Evolutionary conservation across 2,888 invertebrate genomes (phyloP).

Genomic region (Drosophila meridiana): DNA sequence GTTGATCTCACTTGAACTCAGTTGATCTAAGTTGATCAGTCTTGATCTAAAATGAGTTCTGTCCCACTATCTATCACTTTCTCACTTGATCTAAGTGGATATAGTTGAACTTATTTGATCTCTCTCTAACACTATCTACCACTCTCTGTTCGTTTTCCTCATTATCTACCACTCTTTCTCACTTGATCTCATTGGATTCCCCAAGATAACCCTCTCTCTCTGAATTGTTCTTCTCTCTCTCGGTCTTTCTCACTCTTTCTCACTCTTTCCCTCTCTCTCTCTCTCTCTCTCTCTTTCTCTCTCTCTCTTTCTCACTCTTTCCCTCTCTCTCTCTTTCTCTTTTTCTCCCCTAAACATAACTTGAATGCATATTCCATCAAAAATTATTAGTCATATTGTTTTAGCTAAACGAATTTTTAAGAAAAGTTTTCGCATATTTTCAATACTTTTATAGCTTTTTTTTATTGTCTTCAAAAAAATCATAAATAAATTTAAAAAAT

Average conservation of each 20-base stretch:
- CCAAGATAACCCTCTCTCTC: neutral
- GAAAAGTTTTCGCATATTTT: neutral
- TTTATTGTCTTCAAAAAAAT: neutral
- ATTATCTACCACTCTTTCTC: neutral
- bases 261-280: neutral
- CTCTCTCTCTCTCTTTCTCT: neutral
- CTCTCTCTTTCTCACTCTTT: neutral
- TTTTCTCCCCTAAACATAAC: neutral
- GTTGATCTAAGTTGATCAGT: too few species aligned
- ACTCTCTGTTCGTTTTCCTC: too few species aligned
- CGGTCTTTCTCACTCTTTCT: neutral
- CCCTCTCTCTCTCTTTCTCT: neutral
- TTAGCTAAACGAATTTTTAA: neutral
- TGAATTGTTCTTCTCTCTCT: neutral
- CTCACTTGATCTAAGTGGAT: neutral
- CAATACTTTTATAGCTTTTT: neutral
- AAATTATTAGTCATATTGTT: neutral
- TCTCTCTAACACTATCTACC: neutral
- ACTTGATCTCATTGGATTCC: neutral
- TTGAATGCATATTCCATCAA: neutral
- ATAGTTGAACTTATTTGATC: neutral
- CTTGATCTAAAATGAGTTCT: too few species aligned
- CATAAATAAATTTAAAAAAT: too few species aligned
- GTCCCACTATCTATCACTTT: neutral
- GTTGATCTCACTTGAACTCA: neutral